Percentiles rank a stretch among this genome's conserved stretches.
Evolutionary conservation across 2,113 vertebrate genomes (phyloP).

Genomic region (Scomber colias): DNA sequence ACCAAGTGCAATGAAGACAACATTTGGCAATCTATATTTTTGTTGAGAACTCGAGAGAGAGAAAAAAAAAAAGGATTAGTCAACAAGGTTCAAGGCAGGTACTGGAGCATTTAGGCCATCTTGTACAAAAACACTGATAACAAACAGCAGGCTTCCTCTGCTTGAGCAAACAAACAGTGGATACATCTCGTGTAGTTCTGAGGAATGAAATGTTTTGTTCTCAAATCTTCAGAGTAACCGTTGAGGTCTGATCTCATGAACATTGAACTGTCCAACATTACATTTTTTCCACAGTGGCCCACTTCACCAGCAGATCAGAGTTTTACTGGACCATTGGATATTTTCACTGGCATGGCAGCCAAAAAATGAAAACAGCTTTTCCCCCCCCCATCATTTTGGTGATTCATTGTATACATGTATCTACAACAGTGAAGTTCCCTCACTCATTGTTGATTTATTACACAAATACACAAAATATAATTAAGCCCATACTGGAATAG

Average conservation of each 20-base stretch:
- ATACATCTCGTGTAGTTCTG: not conserved
- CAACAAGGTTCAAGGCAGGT: constrained; percentile 22
- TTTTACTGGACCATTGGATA: too few relatives aligned
- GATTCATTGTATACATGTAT: too few relatives aligned
- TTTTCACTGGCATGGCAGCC: too few relatives aligned
- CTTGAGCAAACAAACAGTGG: constrained; percentile 3
- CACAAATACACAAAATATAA: too few relatives aligned
- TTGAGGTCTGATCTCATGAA: constrained; percentile 15
- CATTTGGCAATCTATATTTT: not conserved
- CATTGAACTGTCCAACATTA: not conserved
- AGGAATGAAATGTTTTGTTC: constrained; percentile 34
- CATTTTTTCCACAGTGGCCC: too few relatives aligned
- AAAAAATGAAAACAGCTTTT: not conserved
- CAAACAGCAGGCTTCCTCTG: constrained; percentile 2
- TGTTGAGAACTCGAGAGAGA: not conserved
- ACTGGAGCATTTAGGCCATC: constrained; percentile 17
- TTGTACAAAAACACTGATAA: constrained; percentile 67
- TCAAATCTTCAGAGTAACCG: constrained; percentile 8
- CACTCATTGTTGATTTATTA: too few relatives aligned
- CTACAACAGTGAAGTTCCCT: too few relatives aligned
- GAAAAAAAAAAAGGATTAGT: not conserved
- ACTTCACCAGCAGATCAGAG: too few relatives aligned
- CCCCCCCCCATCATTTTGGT: too few relatives aligned
- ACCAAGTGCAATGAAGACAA: too few relatives aligned
- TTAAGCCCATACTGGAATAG: too few relatives aligned